These are phyloP conservation scores for Thalassarche chlororhynchos DNA, from an alignment of 2,113 vertebrate genomes.

Conservation along the genomic window DNA sequence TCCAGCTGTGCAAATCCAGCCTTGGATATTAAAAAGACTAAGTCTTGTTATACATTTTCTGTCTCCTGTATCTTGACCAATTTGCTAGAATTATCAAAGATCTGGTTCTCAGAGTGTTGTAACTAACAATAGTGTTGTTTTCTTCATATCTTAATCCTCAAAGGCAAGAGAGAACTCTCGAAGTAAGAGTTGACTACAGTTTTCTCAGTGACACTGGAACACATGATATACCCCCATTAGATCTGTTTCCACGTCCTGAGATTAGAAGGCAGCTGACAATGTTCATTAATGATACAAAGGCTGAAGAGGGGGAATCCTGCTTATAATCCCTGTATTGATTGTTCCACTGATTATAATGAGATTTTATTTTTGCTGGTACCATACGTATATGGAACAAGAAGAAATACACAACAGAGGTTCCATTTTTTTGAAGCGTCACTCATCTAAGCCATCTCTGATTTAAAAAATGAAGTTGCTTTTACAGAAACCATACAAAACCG, in stretches of 20 bases:
- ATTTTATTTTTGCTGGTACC: background rate
- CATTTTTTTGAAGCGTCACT: background rate
- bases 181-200: background rate
- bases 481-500: conserved; percentile 16
- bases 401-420: background rate
- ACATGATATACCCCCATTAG: background rate
- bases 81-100: background rate
- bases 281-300: background rate
- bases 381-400: background rate
- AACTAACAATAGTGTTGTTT: background rate
- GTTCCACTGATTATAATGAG: background rate
- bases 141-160: background rate
- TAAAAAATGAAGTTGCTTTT: conserved; percentile 41
- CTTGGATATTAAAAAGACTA: background rate
- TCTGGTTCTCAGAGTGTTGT: background rate
- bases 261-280: background rate
- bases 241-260: background rate
- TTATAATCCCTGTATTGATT: background rate
- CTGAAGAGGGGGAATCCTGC: background rate
- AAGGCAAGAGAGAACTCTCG: background rate
- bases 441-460: background rate
- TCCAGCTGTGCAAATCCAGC: conserved; percentile 28
- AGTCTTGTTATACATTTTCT: background rate
- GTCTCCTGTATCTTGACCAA: background rate
- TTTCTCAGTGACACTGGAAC: background rate